Evolutionary conservation across 2,113 vertebrate genomes (phyloP), one percentile per base, ranked within the genome.

Genomic region (Artemisiospiza belli): DNA sequence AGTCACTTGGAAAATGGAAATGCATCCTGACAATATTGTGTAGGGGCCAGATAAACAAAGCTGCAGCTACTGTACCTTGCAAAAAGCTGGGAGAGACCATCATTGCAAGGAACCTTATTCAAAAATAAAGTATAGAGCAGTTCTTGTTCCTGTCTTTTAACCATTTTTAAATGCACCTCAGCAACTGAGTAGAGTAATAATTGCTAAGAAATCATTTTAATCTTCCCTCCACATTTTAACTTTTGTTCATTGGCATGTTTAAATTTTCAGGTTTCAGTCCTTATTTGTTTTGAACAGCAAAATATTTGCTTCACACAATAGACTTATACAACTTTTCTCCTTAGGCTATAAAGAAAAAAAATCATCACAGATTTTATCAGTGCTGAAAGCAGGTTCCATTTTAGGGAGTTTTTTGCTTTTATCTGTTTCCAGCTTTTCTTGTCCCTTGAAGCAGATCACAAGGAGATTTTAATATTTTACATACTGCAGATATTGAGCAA

Each of bases 1-100:
- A 98, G 99, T 99, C 99, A 98, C 98, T 98, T 98, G 99, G 98
- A 98, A 98, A 98, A 98, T 99, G 99, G 99, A 99, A 99, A 99
- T 99, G 98, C 98, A 98, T 99, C 98, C 98, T 99, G 99, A 99
- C 99, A 99, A 97, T 96, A 97, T 97, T 98, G 98, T 98, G 98
- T 93, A 92, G 97, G 96, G 97, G 97, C 97, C 98, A 98, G 97
- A 98, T 98, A 98, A 98, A 98, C 98, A 98, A 98, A 97, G 98
- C 96, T 97, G 92, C 96, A 87, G 75, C 95, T 81, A 88, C 73
- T 68, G 94, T 95, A 93, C 54, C 90, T 90, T 66, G 58, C 94
- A 94, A 93, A 94, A 92, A 92, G 69, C 92, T 51, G 81, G 62
- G 93, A 88, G 86, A 94, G 78, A 79, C 82, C 92, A 55, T 85